Percentiles rank a stretch among this genome's conserved stretches.
These are phyloP conservation scores for Monopis laevigella DNA, from an alignment of 2,888 invertebrate species.

Conservation along the genomic window DNA sequence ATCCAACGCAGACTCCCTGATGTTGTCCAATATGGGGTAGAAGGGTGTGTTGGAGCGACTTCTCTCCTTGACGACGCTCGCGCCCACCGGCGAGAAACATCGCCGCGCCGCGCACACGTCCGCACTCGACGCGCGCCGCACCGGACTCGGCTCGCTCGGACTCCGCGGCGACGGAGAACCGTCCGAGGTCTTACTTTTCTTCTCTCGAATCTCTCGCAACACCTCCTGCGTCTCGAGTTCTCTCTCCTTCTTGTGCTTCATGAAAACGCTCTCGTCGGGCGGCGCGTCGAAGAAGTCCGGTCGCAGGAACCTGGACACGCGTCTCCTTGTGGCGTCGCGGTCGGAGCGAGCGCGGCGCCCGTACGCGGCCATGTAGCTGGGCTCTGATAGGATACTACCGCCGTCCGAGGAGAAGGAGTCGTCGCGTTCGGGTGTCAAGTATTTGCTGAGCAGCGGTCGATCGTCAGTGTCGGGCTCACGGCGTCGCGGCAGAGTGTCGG, in stretches of 20 bases:
- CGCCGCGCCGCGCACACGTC: constrained; percentile 32
- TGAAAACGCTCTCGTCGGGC: constrained; percentile 72
- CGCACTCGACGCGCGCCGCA: constrained; percentile 29
- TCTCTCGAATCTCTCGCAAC: constrained; percentile 73
- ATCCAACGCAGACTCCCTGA: constrained; percentile 48
- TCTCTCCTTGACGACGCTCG: constrained; percentile 42
- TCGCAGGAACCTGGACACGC: constrained; percentile 78
- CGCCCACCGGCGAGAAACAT: constrained; percentile 43
- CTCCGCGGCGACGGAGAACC: constrained; percentile 29
- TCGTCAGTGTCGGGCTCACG: constrained; percentile 47
- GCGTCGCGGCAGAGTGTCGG: constrained; percentile 30
- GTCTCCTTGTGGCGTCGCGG: constrained; percentile 49
- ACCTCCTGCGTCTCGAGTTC: constrained; percentile 76
- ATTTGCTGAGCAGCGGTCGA: constrained; percentile 65
- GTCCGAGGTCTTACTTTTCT: constrained; percentile 53
- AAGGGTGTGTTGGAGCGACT: constrained; percentile 59
- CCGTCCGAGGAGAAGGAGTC: constrained; percentile 38
- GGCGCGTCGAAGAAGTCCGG: constrained; percentile 81
- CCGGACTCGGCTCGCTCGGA: constrained; percentile 30
- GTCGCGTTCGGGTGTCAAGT: constrained; percentile 57
- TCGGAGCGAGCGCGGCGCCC: constrained; percentile 34
- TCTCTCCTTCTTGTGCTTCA: constrained; percentile 69
- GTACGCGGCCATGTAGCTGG: constrained; percentile 50
- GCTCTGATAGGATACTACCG: constrained; percentile 39
- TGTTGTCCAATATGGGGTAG: constrained; percentile 59